Base-by-base conservation (phyloP, 1,140 invertebrate species). In the Araneus ventricosus region DNA sequence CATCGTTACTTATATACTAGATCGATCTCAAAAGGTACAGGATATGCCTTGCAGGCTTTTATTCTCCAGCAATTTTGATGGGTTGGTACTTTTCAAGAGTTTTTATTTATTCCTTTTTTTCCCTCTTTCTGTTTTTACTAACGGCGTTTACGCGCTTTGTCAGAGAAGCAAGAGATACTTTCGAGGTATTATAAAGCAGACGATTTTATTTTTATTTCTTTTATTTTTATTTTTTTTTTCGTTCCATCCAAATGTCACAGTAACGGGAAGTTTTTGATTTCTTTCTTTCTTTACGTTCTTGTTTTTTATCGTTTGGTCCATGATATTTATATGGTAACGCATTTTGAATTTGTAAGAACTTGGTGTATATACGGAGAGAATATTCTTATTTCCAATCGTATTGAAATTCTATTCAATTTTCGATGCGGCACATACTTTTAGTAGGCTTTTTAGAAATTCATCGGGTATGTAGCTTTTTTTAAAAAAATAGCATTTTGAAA, bases 1-100 rank as follows among this genome's bases (percentile, higher is more conserved):
- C 82, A 75, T 86, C 90, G 84, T 92, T 92, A 86, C 82, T 92
- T 92, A 86, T 45, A 86, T 70, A 91, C 59, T 4, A 22, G 59
- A 92, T 92, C 80, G 90, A 92, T 92, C 57, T 86, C n/a, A 45
- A 70, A 75, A 70, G 89, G 17, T 86, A 82, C 39, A 75, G 24
- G 37, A 52, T 45, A 86, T 57, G 82, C 90, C 84, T 70, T 6
- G n/a, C 61, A 59, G 90, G 75, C 61, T 30, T 75, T 59, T 27
- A 86, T 70, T 59, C 41, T 10, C 14, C 37, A 45, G 34, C 90
- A 59, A 86, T 70, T 86, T 92, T 37, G 59, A 92, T 75, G 37
- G 67, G 5, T 75, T 82, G 30, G 89, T 90, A 82, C 61, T 84
- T 84, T 27, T 27, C 20, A 67, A 27, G 17, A 52, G 45, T 52